A percentile compares a stretch with the other conserved stretches of the same genome.
Conservation (phyloP, 2,888 invertebrate species). For the Hypselothyrea guttata region DNA sequence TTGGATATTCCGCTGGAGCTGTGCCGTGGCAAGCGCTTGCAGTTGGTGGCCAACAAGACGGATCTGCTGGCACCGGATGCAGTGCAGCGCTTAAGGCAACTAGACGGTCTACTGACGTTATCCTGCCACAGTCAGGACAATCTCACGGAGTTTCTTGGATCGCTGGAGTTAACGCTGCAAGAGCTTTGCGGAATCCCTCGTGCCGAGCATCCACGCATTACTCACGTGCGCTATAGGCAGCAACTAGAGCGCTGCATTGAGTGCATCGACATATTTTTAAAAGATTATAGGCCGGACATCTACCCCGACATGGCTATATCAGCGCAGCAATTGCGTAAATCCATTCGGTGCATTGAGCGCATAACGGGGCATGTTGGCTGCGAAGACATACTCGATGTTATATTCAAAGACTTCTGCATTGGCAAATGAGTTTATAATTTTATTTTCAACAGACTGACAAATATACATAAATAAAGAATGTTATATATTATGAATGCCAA, state of each 20-base stretch:
- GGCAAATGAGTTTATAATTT: slow-evolving; percentile 86
- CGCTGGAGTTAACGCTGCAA: slow-evolving; percentile 54
- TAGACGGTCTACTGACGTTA: slow-evolving; percentile 81
- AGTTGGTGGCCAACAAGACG: slow-evolving; percentile 86
- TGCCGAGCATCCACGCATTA: slow-evolving; percentile 87
- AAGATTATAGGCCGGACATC: slow-evolving; percentile 72
- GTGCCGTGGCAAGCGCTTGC: slow-evolving; percentile 55
- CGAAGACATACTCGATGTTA: slow-evolving; percentile 90
- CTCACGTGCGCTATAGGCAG: slow-evolving; percentile 87
- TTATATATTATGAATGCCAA: no score
- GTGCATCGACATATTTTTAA: slow-evolving; percentile 84
- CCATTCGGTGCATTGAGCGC: slow-evolving; percentile 87
- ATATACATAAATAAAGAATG: no score
- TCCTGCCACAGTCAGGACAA: slow-evolving; percentile 85
- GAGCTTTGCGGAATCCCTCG: slow-evolving; percentile 84
- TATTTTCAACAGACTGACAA: no score
- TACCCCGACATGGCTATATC: slow-evolving; percentile 85
- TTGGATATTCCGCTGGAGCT: slow-evolving; percentile 67
- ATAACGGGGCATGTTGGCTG: slow-evolving; percentile 90
- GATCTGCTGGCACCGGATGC: slow-evolving; percentile 83
- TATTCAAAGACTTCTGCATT: slow-evolving; percentile 94
- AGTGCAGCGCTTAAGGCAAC: slow-evolving; percentile 36
- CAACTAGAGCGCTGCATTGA: slow-evolving; percentile 85
- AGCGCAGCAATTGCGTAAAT: slow-evolving; percentile 87
- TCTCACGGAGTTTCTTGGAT: slow-evolving; percentile 57